phyloP scores from a whole-genome alignment of 2,113 vertebrate genomes.

The Solenodon paradoxus region DNA sequence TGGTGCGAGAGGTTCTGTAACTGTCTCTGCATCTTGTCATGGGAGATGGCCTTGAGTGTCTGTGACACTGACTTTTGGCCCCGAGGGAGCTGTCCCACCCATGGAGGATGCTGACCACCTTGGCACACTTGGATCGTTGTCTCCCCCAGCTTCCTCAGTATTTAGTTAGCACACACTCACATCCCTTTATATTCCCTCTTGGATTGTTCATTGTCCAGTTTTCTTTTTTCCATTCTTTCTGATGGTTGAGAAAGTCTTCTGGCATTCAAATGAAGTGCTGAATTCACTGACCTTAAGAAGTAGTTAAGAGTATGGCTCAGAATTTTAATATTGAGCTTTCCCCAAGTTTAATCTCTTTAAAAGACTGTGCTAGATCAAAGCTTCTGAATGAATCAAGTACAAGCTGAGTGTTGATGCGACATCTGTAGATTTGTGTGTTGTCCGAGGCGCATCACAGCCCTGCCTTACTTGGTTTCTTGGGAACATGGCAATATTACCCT shows the following conservation, averaged over 20 bases:
- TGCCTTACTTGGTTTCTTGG: neutral
- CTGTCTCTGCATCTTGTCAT: slow-evolving; percentile 81
- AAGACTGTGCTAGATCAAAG: neutral
- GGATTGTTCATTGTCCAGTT: neutral
- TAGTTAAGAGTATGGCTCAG: neutral
- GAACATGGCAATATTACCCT: neutral
- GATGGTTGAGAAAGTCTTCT: neutral
- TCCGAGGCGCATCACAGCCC: neutral
- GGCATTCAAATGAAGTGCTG: neutral
- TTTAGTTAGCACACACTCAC: slow-evolving; percentile 51
- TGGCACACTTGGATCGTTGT: slow-evolving; percentile 22
- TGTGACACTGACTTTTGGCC: slow-evolving; percentile 76
- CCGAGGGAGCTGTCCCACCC: slow-evolving; percentile 63
- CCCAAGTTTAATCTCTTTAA: slow-evolving; percentile 28
- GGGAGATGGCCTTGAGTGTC: slow-evolving; percentile 78
- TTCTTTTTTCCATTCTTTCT: neutral
- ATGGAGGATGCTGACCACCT: slow-evolving; percentile 39
- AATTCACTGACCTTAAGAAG: neutral
- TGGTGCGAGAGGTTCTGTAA: slow-evolving; percentile 78
- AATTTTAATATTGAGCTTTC: slow-evolving; percentile 16
- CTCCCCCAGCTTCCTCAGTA: neutral
- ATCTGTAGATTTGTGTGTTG: neutral
- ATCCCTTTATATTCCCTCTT: neutral
- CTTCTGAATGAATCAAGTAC: neutral
- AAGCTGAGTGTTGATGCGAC: neutral